These are phyloP conservation scores for Pantherophis guttatus DNA, from an alignment of 2,113 vertebrate genomes.

Conservation along the genomic window DNA sequence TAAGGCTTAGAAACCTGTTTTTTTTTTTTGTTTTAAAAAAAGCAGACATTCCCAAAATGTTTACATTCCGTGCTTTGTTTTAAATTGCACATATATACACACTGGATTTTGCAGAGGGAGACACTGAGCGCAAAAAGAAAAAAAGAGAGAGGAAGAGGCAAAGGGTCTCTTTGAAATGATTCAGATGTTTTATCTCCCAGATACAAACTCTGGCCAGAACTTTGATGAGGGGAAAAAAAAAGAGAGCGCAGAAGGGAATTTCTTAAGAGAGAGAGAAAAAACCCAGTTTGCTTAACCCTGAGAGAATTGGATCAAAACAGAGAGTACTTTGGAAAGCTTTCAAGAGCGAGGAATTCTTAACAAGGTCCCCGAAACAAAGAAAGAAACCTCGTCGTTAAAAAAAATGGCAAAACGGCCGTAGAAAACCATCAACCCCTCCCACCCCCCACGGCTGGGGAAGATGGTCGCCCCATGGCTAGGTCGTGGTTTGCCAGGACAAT, in stretches of 20 bases:
- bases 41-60: not conserved
- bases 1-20: not conserved
- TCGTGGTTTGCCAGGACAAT: not conserved
- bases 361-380: not conserved
- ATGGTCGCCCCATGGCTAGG: not conserved
- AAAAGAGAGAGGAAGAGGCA: accelerated
- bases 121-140: not conserved
- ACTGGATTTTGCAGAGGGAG: not conserved
- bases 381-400: not conserved
- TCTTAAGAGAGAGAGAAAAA: not conserved
- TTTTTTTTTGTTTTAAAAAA: not conserved
- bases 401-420: not conserved
- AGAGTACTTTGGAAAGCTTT: not conserved
- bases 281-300: not conserved
- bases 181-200: not conserved
- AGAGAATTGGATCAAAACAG: not conserved
- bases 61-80: not conserved
- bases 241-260: not conserved
- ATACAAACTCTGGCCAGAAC: not conserved
- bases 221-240: not conserved
- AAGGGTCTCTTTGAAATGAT: not conserved
- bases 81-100: not conserved
- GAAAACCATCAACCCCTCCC: not conserved
- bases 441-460: not conserved
- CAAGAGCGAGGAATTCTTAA: not conserved